Conservation (phyloP, 2,113 vertebrate genomes). For the Pelusios castaneus region DNA sequence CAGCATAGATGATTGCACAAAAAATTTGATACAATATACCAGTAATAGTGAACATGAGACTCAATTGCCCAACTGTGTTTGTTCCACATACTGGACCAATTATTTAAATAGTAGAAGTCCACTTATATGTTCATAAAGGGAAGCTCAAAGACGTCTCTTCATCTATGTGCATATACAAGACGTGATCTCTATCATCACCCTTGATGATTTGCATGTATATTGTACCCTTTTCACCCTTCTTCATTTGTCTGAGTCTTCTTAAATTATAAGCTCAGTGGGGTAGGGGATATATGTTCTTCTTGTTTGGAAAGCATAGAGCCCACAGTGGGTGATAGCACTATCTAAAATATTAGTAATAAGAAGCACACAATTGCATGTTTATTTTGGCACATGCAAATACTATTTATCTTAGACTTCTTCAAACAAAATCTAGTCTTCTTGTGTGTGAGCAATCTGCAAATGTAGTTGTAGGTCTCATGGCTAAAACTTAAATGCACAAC, state of each 20-base stretch:
- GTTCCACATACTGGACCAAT: neutral
- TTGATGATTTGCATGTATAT: neutral
- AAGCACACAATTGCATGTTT: neutral
- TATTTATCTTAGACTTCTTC: neutral
- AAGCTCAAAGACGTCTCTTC: neutral
- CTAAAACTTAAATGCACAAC: neutral
- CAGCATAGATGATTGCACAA: neutral
- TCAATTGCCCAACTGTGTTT: neutral
- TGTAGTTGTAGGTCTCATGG: neutral
- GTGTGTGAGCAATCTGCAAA: neutral
- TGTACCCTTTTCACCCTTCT: neutral
- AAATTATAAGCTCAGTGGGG: neutral
- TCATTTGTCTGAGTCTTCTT: neutral
- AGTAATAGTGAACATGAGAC: neutral
- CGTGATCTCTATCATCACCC: neutral
- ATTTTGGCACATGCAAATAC: neutral
- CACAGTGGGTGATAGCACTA: neutral
- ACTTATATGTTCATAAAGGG: neutral
- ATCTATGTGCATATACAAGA: neutral
- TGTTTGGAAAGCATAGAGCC: accelerated
- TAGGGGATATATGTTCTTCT: neutral
- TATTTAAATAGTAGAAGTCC: neutral
- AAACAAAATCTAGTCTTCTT: neutral
- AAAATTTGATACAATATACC: neutral
- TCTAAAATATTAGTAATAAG: neutral